Base-by-base conservation (phyloP, 92 coral and sea anemone species). In the Paragorgia papillata region DNA sequence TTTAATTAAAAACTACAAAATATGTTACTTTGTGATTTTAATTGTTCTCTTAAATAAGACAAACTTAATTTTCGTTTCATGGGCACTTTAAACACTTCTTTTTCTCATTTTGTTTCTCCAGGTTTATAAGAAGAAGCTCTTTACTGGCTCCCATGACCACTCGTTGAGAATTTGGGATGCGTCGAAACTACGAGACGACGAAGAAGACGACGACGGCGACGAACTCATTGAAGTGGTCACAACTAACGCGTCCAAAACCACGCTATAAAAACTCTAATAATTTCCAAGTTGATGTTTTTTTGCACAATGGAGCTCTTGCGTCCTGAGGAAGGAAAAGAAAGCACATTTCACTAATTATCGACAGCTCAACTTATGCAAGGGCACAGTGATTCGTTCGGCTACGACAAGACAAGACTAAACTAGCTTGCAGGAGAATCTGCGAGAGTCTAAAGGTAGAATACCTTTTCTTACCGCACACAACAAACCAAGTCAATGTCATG, bases 181-280 rank as follows among this genome's bases (percentile, higher is more conserved):
- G 13, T 78, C 94, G 34, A 88, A 88, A 43, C 86, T 94, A 20
- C 79, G 97, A 62, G 98, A 90, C 33, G 92, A 86, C 24, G 97
- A 93, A 66, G 98, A 90, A 29, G 98, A 94, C 67, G 80, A 90
- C 31, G 98, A 94, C 67, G 80, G 88, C 31, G 89, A 90, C 73
- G 75, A 70, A 34, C 48, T 70, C 9, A 70, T 70, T 50, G 77
- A 70, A 35, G 77, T 70, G 27, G 63, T 70, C 48, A 70, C 77
- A 40, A 44, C 62, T 2, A 70, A 70, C 29, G 62, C 12, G 53
- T 46, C 53, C 53, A 46, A 46, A 15, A 46, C 17, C n/a, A 6
- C 53, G 2, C 53, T 46, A 15, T 46, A 15, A 46, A 46, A n/a
- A n/a, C n/a, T 46, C n/a, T 64, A 28, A n/a, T 35, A 48, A 64